Conservation (phyloP, 2,113 vertebrate species). For the Piaya cayana region DNA sequence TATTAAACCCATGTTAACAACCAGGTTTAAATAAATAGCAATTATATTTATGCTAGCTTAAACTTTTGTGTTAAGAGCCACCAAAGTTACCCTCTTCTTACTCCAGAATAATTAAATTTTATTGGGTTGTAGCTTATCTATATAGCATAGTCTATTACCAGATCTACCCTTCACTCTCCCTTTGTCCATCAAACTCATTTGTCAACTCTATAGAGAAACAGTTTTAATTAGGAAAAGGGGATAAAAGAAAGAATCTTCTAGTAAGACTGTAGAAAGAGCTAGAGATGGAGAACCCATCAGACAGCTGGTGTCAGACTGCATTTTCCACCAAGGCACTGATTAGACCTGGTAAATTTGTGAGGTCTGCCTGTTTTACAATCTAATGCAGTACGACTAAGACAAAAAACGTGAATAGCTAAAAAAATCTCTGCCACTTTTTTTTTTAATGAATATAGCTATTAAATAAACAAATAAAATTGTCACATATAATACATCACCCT, state of each 20-base stretch:
- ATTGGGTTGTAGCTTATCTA: not conserved
- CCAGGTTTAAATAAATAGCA: not conserved
- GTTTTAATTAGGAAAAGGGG: not conserved
- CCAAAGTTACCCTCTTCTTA: not conserved
- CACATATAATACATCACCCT: not conserved
- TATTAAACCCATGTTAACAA: not conserved
- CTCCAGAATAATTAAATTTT: not conserved
- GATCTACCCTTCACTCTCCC: not conserved
- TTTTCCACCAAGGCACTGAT: not conserved
- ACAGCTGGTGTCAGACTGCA: not conserved
- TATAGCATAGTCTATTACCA: not conserved
- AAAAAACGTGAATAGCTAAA: not conserved
- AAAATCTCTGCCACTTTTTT: not conserved
- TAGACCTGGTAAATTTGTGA: not conserved
- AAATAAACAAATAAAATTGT: not conserved
- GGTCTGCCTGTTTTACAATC: not conserved
- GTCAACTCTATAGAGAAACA: not conserved
- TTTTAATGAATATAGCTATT: not conserved
- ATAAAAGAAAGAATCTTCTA: not conserved
- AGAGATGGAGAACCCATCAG: not conserved
- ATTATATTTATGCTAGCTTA: not conserved
- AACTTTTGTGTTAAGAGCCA: not conserved
- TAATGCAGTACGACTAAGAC: not conserved
- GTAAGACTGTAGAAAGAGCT: not conserved
- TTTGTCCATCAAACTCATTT: not conserved